A percentile compares a stretch with the other conserved stretches of the same genome.
These are phyloP conservation scores for Oscheius sp. DNA, from an alignment of 2,888 invertebrate species.

Conservation along the genomic window DNA sequence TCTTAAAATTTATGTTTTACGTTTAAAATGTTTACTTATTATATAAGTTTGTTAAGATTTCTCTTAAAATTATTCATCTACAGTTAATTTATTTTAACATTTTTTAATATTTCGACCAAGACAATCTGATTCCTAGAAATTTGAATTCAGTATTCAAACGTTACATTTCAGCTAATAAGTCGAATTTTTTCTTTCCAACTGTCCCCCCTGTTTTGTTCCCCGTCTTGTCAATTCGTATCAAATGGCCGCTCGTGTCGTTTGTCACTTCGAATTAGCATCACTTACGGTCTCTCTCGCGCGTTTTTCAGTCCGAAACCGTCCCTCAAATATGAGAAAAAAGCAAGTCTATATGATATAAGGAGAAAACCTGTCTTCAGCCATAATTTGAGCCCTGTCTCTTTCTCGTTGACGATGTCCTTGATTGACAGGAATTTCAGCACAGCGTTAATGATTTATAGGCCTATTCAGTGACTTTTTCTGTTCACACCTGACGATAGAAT, in stretches of 20 bases:
- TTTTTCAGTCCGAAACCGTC: not conserved
- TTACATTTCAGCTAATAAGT: no score
- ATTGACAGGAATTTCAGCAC: not conserved
- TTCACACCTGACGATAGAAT: no score
- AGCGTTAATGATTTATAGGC: not conserved
- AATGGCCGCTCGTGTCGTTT: conserved; percentile 25
- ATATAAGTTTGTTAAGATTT: no score
- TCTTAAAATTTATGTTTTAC: no score
- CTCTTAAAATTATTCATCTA: no score
- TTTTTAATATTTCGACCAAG: no score
- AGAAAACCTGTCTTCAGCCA: not conserved
- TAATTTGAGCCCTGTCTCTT: not conserved
- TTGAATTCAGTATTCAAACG: no score
- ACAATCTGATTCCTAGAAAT: no score
- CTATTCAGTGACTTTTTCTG: no score
- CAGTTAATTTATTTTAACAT: no score
- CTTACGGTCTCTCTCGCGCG: not conserved
- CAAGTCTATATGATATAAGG: not conserved
- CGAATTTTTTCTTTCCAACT: not conserved
- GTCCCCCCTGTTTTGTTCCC: not conserved
- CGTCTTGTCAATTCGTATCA: conserved; percentile 7
- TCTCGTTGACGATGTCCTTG: not conserved
- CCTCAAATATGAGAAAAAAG: not conserved
- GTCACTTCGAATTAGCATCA: conserved; percentile 21
- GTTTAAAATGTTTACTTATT: no score